Base-by-base conservation (phyloP, 2,113 vertebrate species). In the Crotalus viridis region DNA sequence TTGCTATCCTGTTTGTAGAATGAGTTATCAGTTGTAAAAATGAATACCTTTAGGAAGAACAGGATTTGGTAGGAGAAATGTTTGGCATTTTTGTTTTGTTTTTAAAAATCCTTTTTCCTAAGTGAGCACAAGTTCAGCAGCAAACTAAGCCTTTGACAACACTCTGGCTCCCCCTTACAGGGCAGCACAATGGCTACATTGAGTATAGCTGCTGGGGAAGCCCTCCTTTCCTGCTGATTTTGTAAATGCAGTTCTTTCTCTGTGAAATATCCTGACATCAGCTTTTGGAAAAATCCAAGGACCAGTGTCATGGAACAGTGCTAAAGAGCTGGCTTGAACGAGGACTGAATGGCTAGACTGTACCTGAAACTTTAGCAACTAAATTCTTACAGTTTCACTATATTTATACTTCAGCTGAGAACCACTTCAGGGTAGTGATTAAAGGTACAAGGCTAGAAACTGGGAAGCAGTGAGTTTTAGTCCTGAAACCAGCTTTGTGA, bases 191-290 rank as follows among this genome's bases (percentile, higher is more conserved):
- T 97, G 97, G 94, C 61, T 96, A 97, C 97, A 98, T 97, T 98
- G 97, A 98, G 94, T 91, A 13, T 90, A 91, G 96, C 96, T 97
- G 93, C 97, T 96, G 96, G 97, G 97, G 97, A 97, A 98, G 95
- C 96, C 96, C 96, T 97, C 97, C 97, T 97, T 97, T 95, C 97
- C 93, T 96, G 93, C 97, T 92, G 96, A 95, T 95, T 93, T 95
- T 94, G 55, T 98, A 97, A 98, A 98, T 98, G 97, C 97, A 94
- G 95, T 95, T 97, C 98, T 98, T 97, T 98, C 96, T 98, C 97
- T 96, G 86, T 95, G 92, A 97, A 98, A 98, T 97, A 93, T 94
- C 97, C 97, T 98, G 98, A 98, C 97, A 98, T 98, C 97, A 98
- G 97, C 97, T 97, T 96, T 95, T 97, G 97, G 98, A 98, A 98